Conservation (phyloP, 2,113 vertebrate genomes). For the Charina bottae region DNA sequence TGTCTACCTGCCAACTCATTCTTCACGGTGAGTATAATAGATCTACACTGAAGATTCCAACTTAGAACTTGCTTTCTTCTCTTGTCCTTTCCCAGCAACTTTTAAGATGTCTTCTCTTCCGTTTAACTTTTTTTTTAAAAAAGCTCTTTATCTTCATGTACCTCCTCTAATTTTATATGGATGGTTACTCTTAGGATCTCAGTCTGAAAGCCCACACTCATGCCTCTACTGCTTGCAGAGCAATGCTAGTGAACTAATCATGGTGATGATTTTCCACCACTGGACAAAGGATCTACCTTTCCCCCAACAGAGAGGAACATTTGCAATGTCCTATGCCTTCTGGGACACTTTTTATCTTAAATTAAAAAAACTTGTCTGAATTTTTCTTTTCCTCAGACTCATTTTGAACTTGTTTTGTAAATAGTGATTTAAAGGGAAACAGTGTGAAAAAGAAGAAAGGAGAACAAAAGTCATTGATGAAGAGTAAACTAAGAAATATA, state of each 20-base stretch:
- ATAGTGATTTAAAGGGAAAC: background rate
- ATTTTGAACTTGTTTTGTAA: background rate
- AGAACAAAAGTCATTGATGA: too few relatives aligned
- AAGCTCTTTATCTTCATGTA: background rate
- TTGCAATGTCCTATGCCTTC: background rate
- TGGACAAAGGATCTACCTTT: background rate
- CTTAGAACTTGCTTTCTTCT: background rate
- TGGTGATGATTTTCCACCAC: background rate
- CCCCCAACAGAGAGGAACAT: background rate
- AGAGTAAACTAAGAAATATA: too few relatives aligned
- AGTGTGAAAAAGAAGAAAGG: background rate
- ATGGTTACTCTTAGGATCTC: background rate
- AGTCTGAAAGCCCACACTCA: background rate
- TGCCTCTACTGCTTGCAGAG: too few relatives aligned
- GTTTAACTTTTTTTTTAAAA: background rate
- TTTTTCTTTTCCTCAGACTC: background rate
- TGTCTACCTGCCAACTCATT: background rate
- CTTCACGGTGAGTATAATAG: background rate
- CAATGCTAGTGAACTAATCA: background rate
- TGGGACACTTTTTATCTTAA: background rate
- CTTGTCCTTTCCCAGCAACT: background rate
- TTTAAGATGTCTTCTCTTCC: background rate
- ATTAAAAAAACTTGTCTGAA: background rate
- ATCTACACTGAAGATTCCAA: background rate
- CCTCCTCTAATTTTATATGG: background rate